A percentile compares a stretch with the other conserved stretches of the same genome.
Conservation (phyloP, 2,797 vertebrate genomes). For the Decapterus maruadsi region DNA sequence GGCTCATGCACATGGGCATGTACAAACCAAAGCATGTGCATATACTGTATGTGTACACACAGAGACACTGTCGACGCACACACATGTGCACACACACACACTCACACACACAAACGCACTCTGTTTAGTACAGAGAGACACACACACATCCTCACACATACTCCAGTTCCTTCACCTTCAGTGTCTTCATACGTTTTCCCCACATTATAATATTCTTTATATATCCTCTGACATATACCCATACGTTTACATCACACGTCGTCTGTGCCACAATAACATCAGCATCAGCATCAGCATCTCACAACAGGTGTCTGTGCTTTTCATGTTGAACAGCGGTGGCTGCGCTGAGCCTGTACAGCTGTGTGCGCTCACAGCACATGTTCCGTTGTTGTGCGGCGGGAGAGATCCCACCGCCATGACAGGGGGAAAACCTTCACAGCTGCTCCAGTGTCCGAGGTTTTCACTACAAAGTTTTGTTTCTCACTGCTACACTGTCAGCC, state of each 20-base stretch:
- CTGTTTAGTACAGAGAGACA: slow-evolving; percentile 22
- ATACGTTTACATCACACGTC: background rate
- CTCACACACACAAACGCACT: background rate
- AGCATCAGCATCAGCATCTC: slow-evolving; percentile 8
- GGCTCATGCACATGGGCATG: slow-evolving; percentile 69
- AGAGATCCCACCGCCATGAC: slow-evolving; percentile 32
- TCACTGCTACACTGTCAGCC: slow-evolving; percentile 48
- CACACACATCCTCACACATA: slow-evolving; percentile 2
- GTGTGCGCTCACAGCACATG: background rate
- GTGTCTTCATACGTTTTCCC: slow-evolving; percentile 23
- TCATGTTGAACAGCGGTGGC: slow-evolving; percentile 34
- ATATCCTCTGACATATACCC: slow-evolving; percentile 10
- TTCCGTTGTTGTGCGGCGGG: background rate
- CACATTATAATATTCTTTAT: slow-evolving; percentile 2
- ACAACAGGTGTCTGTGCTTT: slow-evolving; percentile 62
- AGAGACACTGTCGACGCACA: slow-evolving; percentile 55
- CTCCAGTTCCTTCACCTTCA: slow-evolving; percentile 29
- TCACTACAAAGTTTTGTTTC: slow-evolving; percentile 19
- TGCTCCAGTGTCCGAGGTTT: slow-evolving; percentile 60
- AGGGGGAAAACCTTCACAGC: slow-evolving; percentile 51
- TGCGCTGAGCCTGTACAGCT: slow-evolving; percentile 1
- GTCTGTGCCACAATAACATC: slow-evolving; percentile 49
- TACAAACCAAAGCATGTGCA: slow-evolving; percentile 68
- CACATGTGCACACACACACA: slow-evolving; percentile 24
- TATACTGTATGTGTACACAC: slow-evolving; percentile 56